These are phyloP conservation scores for Musca domestica DNA, from an alignment of 1,140 invertebrate species.

Conservation along the genomic window DNA sequence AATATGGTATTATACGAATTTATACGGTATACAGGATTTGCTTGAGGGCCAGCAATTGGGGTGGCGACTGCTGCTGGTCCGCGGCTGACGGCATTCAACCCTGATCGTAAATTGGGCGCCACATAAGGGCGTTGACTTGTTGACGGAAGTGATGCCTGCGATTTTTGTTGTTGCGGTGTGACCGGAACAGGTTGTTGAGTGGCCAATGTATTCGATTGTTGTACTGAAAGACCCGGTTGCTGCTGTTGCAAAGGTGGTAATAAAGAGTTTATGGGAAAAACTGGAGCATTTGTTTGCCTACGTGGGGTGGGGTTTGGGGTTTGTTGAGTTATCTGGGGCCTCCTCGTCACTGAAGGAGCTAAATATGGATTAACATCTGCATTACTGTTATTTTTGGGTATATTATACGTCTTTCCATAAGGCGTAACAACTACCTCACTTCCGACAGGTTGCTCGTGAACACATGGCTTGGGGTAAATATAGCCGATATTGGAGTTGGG, in stretches of 20 bases:
- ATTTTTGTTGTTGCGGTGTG: not conserved
- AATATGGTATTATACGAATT: slow-evolving; percentile 31
- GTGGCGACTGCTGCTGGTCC: slow-evolving; percentile 30
- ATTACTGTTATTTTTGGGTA: slow-evolving; percentile 32
- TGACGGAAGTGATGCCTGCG: slow-evolving; percentile 22
- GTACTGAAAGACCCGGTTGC: slow-evolving; percentile 23
- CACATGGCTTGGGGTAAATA: slow-evolving; percentile 39
- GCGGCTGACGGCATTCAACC: slow-evolving; percentile 36
- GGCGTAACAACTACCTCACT: slow-evolving; percentile 47
- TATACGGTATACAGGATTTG: slow-evolving; percentile 28
- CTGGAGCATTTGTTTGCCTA: not conserved
- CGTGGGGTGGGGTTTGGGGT: not conserved
- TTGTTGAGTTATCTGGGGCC: slow-evolving; percentile 20
- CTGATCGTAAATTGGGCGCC: slow-evolving; percentile 45
- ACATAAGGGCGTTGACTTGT: slow-evolving; percentile 49
- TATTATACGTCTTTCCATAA: slow-evolving; percentile 45
- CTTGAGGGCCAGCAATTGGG: slow-evolving; percentile 13
- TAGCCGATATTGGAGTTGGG: slow-evolving; percentile 40
- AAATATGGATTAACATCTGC: slow-evolving; percentile 42
- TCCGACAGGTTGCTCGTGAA: slow-evolving; percentile 30
- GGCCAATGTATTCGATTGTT: not conserved
- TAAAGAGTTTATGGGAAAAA: slow-evolving; percentile 42
- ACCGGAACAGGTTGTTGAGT: slow-evolving; percentile 22
- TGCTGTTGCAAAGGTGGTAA: slow-evolving; percentile 36
- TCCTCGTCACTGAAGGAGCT: slow-evolving; percentile 40